A percentile compares a stretch with the other conserved stretches of the same genome.
Conservation (phyloP, 2,797 vertebrate species). For the Hydrophis major region DNA sequence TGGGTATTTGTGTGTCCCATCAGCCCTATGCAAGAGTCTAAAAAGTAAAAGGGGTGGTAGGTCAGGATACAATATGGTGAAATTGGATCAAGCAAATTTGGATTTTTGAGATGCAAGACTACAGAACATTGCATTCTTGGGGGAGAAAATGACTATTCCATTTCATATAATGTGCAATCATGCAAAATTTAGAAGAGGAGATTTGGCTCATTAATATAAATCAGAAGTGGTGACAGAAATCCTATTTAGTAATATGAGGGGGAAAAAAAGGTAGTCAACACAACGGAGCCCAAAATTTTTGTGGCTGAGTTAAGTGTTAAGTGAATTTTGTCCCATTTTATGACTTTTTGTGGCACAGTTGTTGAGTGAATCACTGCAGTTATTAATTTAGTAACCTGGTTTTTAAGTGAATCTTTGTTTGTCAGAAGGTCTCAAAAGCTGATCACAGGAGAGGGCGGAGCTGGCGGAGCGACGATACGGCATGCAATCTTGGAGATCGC, state of each 20-base stretch:
- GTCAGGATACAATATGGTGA: neutral
- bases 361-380: neutral
- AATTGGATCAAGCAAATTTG: neutral
- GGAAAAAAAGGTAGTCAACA: neutral
- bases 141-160: neutral
- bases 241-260: neutral
- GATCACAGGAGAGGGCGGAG: no score
- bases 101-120: neutral
- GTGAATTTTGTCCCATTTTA: neutral
- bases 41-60: neutral
- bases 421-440: neutral
- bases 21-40: neutral
- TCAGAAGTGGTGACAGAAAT: neutral
- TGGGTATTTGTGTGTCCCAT: neutral
- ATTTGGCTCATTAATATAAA: neutral
- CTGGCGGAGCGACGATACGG: no score
- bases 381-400: neutral
- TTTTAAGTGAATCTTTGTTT: neutral
- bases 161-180: neutral
- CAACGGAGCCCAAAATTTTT: neutral
- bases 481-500: no score
- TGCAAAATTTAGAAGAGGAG: neutral
- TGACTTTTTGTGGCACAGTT: neutral
- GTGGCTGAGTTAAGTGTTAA: neutral
- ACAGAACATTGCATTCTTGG: neutral